Base-by-base conservation (phyloP, 2,888 invertebrate species). In the Leucophenga montana region DNA sequence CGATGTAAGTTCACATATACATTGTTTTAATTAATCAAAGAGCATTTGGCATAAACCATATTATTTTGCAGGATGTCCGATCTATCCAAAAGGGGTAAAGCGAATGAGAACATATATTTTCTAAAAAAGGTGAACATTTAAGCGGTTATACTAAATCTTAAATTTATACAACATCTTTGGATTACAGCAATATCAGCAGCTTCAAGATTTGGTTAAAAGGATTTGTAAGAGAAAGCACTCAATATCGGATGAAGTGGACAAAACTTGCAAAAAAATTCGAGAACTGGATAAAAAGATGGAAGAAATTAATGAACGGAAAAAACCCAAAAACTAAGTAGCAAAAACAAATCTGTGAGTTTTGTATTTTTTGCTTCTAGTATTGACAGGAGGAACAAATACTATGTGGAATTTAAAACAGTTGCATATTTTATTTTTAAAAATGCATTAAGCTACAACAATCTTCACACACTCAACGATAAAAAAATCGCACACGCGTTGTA, bases 111-210 rank as follows among this genome's bases (percentile, higher is more conserved):
- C 22, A 11, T 20, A 22, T 20, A 56, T 22, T 56, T 56, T 27
- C 27, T 20, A 22, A 56, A 56, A 18, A n/a, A 14, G 56, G 56
- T 56, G 22, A 56, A 9, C 11, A 18, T 27, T 27, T 27, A 27
- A 27, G 27, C 27, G 4, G 27, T 27, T 27, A 27, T n/a, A n/a
- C n/a, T n/a, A n/a, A n/a, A n/a, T n/a, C n/a, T 3, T 27, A 27
- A 27, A 27, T 4, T 27, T 27, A 27, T 27, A 27, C n/a, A 27
- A 18, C 9, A 18, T 5, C 3, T 20, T 22, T 56, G 56, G 13
- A 20, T 56, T 56, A 18, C 27, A 56, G 56, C 56, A 56, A 56
- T 11, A 22, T 22, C 22, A 56, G n/a, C 56, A 56, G 22, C 56
- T 56, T 11, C 3, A 22, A 22, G 53, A 53, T 53, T 53, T n/a